A percentile compares a stretch with the other conserved stretches of the same genome.
Conservation (phyloP, 2,888 invertebrate species). For the Agrilus mali region DNA sequence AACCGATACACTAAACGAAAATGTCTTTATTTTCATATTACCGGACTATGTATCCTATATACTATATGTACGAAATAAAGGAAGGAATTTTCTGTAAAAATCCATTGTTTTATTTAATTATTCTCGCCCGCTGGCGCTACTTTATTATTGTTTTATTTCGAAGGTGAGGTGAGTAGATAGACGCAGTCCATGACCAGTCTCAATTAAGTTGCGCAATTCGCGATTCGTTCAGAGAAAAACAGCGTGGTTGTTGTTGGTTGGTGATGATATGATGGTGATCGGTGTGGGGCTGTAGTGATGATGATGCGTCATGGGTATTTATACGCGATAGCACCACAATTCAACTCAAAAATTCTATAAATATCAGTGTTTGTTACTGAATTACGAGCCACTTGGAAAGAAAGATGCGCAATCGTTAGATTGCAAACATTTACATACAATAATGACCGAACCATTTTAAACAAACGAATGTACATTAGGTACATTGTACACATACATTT, state of each 20-base stretch:
- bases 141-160: constrained; percentile 1
- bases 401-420: too few relatives aligned
- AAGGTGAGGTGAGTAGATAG: constrained; percentile 17
- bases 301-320: constrained; percentile 23
- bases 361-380: too few relatives aligned
- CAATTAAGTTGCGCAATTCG: constrained; percentile 26
- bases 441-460: too few relatives aligned
- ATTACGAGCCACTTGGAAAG: too few relatives aligned
- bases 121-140: constrained; percentile 1
- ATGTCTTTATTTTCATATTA: constrained; percentile 33
- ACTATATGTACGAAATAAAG: constrained; percentile 30
- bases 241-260: constrained; percentile 17
- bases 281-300: not conserved
- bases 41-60: constrained; percentile 34
- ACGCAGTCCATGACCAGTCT: constrained; percentile 26
- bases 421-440: too few relatives aligned
- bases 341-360: too few relatives aligned
- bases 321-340: constrained; percentile 2
- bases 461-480: too few relatives aligned
- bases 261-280: not conserved
- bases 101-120: constrained; percentile 30
- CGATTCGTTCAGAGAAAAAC: constrained; percentile 24
- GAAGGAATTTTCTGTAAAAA: constrained; percentile 11
- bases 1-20: not conserved
- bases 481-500: too few relatives aligned